Evolutionary conservation across 2,888 invertebrate genomes (phyloP), one percentile per base, ranked within the genome.

Genomic region (Plebejus melissa): DNA sequence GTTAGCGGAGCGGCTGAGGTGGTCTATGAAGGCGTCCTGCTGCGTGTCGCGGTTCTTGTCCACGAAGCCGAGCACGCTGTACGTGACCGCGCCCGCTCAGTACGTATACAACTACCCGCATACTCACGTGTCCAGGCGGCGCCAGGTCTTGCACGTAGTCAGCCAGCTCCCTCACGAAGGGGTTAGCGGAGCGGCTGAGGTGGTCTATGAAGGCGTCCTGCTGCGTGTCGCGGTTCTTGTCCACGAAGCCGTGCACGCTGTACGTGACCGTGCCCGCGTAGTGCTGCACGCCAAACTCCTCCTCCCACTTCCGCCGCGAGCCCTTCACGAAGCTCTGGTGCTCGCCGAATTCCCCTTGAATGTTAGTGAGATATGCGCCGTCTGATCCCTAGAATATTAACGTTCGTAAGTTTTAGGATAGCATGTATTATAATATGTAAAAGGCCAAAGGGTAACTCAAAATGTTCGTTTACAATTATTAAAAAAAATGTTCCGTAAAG

Each of bases 11-110:
- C 97, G 94, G 70, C 97, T 96, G 94, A 98, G 95, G 80, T 97
- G 96, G 86, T 98, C 98, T 80, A 98, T 98, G 84, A 98, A 96
- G 0, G 98, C 97, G 84, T 98, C 98, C 86, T 98, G 98, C 85
- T 98, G 98, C 0, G 98, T 97, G 83, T 98, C 98, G 9, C 98
- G 94, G 87, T 98, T 98, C 90, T 98, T 98, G 84, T 98, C 98
- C 1, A 98, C 97, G 87, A 98, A 93, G 28, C 98, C 98, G 78
- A 96, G 95, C 94, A 82, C 94, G 80, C 93, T 92, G 88, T 98
- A 98, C 1, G 96, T 96, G n/a, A 98, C 98, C 76, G 95, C 94
- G 11, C 98, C 98, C 0, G 98, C 98, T 22, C 22, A 22, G 22
- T 22, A 22, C 22, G 22, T 22, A 22, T 22, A 22, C 22, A 60